phyloP scores from a whole-genome alignment of 2,888 invertebrate genomes.

The Tupiocoris notatus region DNA sequence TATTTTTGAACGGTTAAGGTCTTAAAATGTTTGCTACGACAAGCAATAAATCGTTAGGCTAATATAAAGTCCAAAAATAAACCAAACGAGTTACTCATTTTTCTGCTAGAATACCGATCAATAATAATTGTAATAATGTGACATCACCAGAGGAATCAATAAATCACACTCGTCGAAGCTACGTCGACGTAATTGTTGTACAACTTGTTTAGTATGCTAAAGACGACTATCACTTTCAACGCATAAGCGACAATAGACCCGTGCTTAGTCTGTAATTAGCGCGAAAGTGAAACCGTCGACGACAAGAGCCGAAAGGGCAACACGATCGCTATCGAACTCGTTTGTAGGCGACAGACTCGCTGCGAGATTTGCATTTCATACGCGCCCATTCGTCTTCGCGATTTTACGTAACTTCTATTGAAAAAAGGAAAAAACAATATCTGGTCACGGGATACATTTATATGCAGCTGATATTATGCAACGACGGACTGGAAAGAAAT shows the following conservation, averaged over 20 bases:
- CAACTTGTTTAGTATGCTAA: background rate
- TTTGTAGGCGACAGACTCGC: background rate
- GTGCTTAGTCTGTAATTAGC: background rate
- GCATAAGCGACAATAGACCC: background rate
- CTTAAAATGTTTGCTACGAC: too few species aligned
- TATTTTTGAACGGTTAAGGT: too few species aligned
- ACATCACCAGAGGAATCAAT: too few species aligned
- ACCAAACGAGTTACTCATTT: too few species aligned
- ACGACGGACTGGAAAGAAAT: too few species aligned
- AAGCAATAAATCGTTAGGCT: too few species aligned
- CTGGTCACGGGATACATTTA: background rate
- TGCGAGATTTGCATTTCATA: background rate
- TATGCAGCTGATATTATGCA: too few species aligned
- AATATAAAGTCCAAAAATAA: too few species aligned
- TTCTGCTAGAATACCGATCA: too few species aligned
- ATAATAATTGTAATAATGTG: too few species aligned
- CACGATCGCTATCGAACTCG: background rate
- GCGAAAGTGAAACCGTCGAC: background rate
- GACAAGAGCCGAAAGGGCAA: background rate
- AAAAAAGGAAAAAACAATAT: background rate
- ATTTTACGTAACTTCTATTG: background rate
- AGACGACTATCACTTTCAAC: background rate
- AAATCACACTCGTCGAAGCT: too few species aligned
- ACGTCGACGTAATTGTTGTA: background rate
- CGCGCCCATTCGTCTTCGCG: background rate